These are phyloP conservation scores for Habropoda laboriosa DNA, from an alignment of 1,140 invertebrate genomes.

Conservation along the genomic window DNA sequence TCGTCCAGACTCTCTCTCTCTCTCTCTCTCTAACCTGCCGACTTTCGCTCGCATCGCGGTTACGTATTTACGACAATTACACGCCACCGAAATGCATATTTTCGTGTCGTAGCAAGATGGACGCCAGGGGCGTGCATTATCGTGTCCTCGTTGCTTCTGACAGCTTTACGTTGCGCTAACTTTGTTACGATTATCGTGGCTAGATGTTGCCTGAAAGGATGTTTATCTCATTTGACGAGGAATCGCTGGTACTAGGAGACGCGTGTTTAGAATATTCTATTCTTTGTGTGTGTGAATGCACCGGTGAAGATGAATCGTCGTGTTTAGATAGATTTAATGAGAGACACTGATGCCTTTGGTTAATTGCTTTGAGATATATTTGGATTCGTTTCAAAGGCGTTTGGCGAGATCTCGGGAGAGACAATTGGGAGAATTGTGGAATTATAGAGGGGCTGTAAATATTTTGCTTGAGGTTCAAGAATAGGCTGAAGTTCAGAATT, in stretches of 20 bases:
- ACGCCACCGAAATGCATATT: conserved; percentile 44
- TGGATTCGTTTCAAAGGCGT: not conserved
- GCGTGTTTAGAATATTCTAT: conserved; percentile 10
- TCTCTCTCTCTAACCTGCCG: too few species aligned
- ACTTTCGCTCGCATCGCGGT: conserved; percentile 13
- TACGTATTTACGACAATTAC: conserved; percentile 57
- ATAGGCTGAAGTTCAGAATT: too few species aligned
- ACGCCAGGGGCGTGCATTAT: not conserved
- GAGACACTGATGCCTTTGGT: not conserved
- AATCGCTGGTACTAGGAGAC: not conserved
- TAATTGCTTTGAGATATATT: too few species aligned
- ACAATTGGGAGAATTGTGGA: too few species aligned
- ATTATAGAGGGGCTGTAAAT: too few species aligned
- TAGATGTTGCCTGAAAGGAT: not conserved
- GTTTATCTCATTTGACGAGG: conserved; percentile 14
- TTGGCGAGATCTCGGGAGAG: too few species aligned
- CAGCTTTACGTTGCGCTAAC: conserved; percentile 39
- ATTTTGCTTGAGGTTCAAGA: too few species aligned
- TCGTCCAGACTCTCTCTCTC: not conserved
- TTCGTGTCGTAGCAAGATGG: conserved; percentile 26
- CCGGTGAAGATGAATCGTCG: too few species aligned
- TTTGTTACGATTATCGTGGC: conserved; percentile 20
- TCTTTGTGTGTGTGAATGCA: not conserved
- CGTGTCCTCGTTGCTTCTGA: conserved; percentile 20
- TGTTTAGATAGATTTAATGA: not conserved